phyloP scores from a whole-genome alignment of 2,797 vertebrate species.

The Anas bernieri region DNA sequence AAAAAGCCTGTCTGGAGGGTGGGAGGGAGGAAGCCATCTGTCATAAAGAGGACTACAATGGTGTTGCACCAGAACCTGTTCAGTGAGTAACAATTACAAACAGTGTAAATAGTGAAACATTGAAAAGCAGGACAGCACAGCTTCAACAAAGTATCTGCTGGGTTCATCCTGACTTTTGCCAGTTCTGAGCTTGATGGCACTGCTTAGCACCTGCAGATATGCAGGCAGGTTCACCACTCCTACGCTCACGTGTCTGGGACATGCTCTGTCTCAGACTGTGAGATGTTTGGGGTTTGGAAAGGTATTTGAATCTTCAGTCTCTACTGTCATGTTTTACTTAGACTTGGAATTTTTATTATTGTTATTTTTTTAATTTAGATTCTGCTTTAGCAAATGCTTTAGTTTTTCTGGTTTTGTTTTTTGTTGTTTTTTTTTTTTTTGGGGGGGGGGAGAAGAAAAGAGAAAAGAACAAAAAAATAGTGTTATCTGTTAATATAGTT shows the following conservation, averaged over 20 bases:
- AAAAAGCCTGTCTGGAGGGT: fast-evolving
- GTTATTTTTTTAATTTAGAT: neutral
- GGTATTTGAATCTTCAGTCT: neutral
- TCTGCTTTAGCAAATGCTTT: neutral
- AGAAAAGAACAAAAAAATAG: no score
- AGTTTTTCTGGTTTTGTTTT: neutral
- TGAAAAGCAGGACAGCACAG: neutral
- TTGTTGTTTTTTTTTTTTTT: no score
- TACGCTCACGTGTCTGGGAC: neutral
- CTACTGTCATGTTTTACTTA: neutral
- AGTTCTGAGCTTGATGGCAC: neutral
- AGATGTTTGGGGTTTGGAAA: neutral
- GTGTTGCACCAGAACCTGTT: neutral
- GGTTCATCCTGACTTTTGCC: neutral
- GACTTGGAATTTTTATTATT: neutral
- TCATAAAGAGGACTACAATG: neutral
- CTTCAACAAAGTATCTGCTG: neutral
- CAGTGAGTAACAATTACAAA: neutral
- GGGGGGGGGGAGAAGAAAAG: no score
- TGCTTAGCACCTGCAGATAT: neutral
- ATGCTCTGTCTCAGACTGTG: fast-evolving
- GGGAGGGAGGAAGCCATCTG: neutral
- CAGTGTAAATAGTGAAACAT: neutral
- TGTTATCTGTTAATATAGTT: neutral
- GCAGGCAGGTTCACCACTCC: neutral